phyloP scores from a whole-genome alignment of 30 jellyfish, hydroid and myxozoan genomes.

The Hydra vulgaris region DNA sequence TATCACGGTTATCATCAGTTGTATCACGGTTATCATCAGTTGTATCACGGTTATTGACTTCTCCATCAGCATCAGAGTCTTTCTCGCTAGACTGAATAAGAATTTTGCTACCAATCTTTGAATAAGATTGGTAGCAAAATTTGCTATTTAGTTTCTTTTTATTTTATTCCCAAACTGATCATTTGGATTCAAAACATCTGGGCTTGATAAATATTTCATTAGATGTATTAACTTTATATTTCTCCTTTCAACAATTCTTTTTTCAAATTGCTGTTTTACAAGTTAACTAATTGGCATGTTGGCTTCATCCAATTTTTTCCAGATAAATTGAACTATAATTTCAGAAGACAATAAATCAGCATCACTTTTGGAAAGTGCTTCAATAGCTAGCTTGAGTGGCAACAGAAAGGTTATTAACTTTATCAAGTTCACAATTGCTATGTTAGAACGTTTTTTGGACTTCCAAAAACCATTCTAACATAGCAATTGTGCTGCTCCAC shows the following conservation, averaged over 20 bases:
- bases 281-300: background rate
- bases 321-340: background rate
- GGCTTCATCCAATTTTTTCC: background rate
- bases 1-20: too few relatives aligned
- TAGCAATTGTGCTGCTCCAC: background rate
- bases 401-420: background rate
- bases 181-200: background rate
- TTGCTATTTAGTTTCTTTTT: background rate
- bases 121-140: background rate
- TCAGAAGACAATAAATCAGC: background rate
- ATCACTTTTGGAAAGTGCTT: background rate
- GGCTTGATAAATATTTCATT: background rate
- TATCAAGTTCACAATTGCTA: background rate
- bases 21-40: too few relatives aligned
- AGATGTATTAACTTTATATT: background rate
- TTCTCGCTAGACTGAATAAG: background rate
- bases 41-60: background rate
- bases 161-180: background rate
- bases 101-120: background rate
- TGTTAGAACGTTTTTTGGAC: background rate
- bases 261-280: background rate
- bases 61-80: background rate
- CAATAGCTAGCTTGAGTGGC: background rate
- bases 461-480: constrained; percentile 1
- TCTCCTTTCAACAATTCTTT: background rate